phyloP scores from a whole-genome alignment of 2,888 invertebrate genomes.

The Ormyrus labotus region DNA sequence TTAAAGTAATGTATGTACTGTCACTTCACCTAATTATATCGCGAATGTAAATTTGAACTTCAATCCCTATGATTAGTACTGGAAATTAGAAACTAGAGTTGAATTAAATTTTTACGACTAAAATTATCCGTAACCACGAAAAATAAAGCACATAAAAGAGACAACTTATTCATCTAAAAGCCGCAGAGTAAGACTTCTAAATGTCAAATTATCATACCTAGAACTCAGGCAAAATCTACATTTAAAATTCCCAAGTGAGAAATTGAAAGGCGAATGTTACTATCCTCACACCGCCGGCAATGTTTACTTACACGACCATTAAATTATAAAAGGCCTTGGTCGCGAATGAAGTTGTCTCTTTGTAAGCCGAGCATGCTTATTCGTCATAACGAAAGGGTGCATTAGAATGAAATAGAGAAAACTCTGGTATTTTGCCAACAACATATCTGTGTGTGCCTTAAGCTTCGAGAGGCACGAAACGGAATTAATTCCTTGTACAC shows the following conservation, averaged over 20 bases:
- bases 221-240: constrained; percentile 29
- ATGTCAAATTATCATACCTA: background rate
- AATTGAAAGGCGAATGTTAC: too few species aligned
- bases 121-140: too few species aligned
- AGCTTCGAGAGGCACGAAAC: constrained; percentile 55
- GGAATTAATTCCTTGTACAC: constrained; percentile 60
- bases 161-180: too few species aligned
- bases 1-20: too few species aligned
- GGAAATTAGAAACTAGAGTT: too few species aligned
- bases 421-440: constrained; percentile 38
- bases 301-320: constrained; percentile 12
- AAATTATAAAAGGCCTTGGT: background rate
- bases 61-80: too few species aligned
- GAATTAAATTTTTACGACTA: too few species aligned
- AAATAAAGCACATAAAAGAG: too few species aligned
- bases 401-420: background rate
- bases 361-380: constrained; percentile 18
- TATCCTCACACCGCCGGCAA: background rate
- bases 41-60: too few species aligned
- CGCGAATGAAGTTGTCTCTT: background rate
- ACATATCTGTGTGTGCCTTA: constrained; percentile 47
- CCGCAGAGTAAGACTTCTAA: too few species aligned
- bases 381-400: constrained; percentile 7
- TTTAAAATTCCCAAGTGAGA: constrained; percentile 7
- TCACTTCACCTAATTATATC: too few species aligned